These are phyloP conservation scores for Arctocebus calabarensis DNA, from an alignment of 2,797 vertebrate species.

Conservation along the genomic window DNA sequence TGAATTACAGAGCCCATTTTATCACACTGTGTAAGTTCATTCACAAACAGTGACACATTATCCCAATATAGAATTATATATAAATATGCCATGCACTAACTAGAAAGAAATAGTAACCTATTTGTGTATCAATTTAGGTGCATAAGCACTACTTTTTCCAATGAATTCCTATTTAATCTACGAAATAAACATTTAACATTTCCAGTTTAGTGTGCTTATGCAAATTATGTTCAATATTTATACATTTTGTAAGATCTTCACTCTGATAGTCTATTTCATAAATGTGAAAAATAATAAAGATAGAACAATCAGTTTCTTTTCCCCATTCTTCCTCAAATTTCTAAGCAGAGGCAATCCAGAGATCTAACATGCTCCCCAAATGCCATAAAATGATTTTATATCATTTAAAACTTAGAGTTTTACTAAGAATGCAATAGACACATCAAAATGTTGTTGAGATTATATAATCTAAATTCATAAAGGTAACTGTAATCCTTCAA, in stretches of 20 bases:
- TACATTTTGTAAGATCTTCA: slow-evolving; percentile 11
- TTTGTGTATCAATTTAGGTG: neutral
- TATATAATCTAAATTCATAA: slow-evolving; percentile 54
- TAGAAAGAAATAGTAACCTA: slow-evolving; percentile 54
- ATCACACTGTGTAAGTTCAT: slow-evolving; percentile 53
- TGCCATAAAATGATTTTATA: neutral
- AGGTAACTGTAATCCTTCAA: neutral
- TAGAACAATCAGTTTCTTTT: slow-evolving; percentile 5
- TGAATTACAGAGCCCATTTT: slow-evolving; percentile 42
- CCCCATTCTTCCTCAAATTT: neutral
- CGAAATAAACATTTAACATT: slow-evolving; percentile 44
- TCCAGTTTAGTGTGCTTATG: neutral
- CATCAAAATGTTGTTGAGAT: slow-evolving; percentile 18
- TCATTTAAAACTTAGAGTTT: slow-evolving; percentile 7
- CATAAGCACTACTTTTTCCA: neutral
- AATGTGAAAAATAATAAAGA: slow-evolving; percentile 2
- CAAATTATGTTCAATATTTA: slow-evolving; percentile 30
- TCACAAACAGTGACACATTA: slow-evolving; percentile 50
- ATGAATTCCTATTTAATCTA: slow-evolving; percentile 22
- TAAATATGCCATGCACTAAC: slow-evolving; percentile 41
- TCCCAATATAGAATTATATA: slow-evolving; percentile 24
- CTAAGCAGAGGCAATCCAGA: neutral
- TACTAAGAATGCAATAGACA: slow-evolving; percentile 3
- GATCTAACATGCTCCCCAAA: neutral
- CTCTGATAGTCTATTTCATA: slow-evolving; percentile 23